These are phyloP conservation scores for Cynopterus brachyotis DNA, from an alignment of 2,113 vertebrate species.

Conservation along the genomic window DNA sequence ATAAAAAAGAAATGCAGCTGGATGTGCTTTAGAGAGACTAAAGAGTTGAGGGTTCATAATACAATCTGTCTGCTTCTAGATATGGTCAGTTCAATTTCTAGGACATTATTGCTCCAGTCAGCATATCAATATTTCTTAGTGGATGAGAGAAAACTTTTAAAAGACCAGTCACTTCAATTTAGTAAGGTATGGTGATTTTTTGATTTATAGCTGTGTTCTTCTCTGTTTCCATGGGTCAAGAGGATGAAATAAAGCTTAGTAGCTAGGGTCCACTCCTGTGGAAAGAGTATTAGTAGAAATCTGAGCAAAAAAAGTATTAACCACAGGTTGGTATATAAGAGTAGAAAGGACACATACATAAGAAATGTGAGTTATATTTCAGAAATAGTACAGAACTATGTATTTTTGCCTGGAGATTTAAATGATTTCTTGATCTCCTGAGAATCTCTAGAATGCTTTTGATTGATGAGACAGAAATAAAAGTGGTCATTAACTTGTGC, in stretches of 20 bases:
- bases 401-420: neutral
- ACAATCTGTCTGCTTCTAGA: neutral
- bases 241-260: neutral
- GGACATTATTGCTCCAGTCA: neutral
- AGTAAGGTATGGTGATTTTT: neutral
- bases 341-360: neutral
- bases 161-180: neutral
- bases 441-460: neutral
- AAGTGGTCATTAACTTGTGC: neutral
- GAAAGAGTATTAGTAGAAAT: neutral
- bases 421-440: neutral
- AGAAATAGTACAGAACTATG: neutral
- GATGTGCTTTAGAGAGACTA: neutral
- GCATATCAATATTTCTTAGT: neutral
- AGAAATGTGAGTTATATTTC: neutral
- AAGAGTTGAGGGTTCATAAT: neutral
- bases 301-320: neutral
- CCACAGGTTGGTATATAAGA: neutral
- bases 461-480: slow-evolving; percentile 9
- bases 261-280: neutral
- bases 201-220: neutral
- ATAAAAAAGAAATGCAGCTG: neutral
- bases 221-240: neutral
- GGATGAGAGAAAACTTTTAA: neutral
- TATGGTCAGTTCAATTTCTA: neutral